Percentiles rank a stretch among this genome's conserved stretches.
Conservation (phyloP, 2,797 vertebrate genomes). For the Mionectes olivaceus region DNA sequence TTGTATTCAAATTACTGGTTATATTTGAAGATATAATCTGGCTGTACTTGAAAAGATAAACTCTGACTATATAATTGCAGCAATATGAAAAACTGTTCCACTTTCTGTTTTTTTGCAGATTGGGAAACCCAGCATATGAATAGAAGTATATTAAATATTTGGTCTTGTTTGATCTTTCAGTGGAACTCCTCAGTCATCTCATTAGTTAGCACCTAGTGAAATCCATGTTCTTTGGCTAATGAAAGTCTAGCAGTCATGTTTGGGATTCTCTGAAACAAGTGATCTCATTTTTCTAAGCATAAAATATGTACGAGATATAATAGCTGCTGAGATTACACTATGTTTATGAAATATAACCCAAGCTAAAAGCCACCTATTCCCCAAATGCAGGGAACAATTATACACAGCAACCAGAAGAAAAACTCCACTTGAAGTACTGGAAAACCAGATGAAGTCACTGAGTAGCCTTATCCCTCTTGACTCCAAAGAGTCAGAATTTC, state of each 20-base stretch:
- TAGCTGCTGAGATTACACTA: neutral
- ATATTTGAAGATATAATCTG: neutral
- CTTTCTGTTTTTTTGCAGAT: slow-evolving; percentile 36
- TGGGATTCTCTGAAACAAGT: slow-evolving; percentile 28
- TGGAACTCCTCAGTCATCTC: slow-evolving; percentile 43
- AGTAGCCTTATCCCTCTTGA: neutral
- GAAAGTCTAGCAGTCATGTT: neutral
- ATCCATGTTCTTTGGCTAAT: slow-evolving; percentile 53
- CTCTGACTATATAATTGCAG: neutral
- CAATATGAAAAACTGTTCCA: neutral
- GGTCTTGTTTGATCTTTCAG: slow-evolving; percentile 62
- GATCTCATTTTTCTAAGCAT: neutral
- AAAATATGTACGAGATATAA: neutral
- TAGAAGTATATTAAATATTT: slow-evolving; percentile 63
- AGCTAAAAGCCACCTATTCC: neutral
- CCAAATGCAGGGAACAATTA: neutral
- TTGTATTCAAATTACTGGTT: neutral
- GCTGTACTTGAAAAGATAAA: neutral
- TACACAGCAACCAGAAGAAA: neutral
- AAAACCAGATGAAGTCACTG: neutral
- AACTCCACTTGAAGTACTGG: neutral
- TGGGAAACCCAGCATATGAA: slow-evolving; percentile 44
- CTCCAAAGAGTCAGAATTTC: neutral
- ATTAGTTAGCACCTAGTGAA: slow-evolving; percentile 68
- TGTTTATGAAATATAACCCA: rapidly evolving